Percentiles rank a stretch among this genome's conserved stretches.
phyloP scores from a whole-genome alignment of 2,113 vertebrate genomes.

The Noctilio leporinus region DNA sequence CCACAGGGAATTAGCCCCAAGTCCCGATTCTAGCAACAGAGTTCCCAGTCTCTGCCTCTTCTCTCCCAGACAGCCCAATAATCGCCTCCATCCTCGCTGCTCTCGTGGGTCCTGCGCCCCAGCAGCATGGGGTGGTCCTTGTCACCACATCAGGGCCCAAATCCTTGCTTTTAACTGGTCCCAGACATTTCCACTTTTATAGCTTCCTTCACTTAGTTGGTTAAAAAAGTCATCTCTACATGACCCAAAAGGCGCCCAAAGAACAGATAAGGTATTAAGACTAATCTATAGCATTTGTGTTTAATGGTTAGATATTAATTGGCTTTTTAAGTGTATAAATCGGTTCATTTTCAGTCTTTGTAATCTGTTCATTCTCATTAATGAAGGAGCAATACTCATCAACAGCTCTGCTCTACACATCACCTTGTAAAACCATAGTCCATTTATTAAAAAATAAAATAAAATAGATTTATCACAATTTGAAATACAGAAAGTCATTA shows the following conservation, averaged over 20 bases:
- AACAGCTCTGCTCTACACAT: neutral
- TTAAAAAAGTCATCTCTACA: constrained; percentile 22
- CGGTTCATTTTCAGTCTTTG: neutral
- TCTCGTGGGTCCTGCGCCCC: too few species aligned
- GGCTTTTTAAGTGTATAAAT: constrained; percentile 20
- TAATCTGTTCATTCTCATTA: neutral
- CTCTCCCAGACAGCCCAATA: neutral
- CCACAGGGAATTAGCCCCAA: neutral
- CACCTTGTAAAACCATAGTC: constrained; percentile 53
- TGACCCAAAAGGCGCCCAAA: neutral
- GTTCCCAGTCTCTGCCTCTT: neutral
- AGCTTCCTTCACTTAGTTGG: neutral
- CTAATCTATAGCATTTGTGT: constrained; percentile 48
- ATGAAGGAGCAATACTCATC: neutral
- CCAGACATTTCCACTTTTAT: neutral
- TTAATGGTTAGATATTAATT: constrained; percentile 67
- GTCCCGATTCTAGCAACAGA: neutral
- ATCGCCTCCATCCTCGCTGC: neutral
- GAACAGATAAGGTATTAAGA: constrained; percentile 10
- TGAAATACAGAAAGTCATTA: constrained; percentile 82
- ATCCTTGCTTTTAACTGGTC: neutral
- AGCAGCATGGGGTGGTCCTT: too few species aligned
- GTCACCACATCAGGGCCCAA: neutral
- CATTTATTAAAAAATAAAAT: neutral
- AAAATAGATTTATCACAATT: constrained; percentile 77